Percentiles rank a stretch among this genome's conserved stretches.
Conservation (phyloP, 1,140 invertebrate genomes). For the Geopemphigus sp. region DNA sequence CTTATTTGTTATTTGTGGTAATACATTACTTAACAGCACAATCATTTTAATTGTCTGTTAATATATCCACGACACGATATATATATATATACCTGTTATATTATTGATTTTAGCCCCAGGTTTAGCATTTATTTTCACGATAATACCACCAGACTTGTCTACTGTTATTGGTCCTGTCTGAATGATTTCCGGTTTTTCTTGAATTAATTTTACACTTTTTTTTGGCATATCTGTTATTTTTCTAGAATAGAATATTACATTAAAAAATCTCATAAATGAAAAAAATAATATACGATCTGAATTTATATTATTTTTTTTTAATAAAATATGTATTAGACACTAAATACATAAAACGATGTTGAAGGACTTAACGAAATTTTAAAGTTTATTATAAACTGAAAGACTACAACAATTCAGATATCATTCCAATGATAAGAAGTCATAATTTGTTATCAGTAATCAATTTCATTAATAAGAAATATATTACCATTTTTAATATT, state of each 20-base stretch:
- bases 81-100: conserved; percentile 65
- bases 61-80: neutral
- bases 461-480: too few species aligned
- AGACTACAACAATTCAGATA: too few species aligned
- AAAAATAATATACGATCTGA: neutral
- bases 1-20: too few species aligned
- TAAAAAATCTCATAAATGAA: conserved; percentile 7
- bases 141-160: conserved; percentile 64
- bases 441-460: too few species aligned
- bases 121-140: conserved; percentile 70
- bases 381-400: too few species aligned
- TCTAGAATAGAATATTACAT: neutral
- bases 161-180: conserved; percentile 56
- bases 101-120: conserved; percentile 73
- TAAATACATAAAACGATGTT: too few species aligned
- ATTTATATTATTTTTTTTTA: neutral
- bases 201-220: neutral
- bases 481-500: too few species aligned
- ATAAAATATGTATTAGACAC: neutral
- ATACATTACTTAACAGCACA: too few species aligned
- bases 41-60: too few species aligned
- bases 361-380: too few species aligned
- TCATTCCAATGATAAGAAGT: too few species aligned
- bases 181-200: neutral
- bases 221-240: conserved; percentile 38